Percentiles rank a stretch among this genome's conserved stretches.
Evolutionary conservation across 2,797 vertebrate genomes (phyloP).

Genomic region (Zalophus californianus): DNA sequence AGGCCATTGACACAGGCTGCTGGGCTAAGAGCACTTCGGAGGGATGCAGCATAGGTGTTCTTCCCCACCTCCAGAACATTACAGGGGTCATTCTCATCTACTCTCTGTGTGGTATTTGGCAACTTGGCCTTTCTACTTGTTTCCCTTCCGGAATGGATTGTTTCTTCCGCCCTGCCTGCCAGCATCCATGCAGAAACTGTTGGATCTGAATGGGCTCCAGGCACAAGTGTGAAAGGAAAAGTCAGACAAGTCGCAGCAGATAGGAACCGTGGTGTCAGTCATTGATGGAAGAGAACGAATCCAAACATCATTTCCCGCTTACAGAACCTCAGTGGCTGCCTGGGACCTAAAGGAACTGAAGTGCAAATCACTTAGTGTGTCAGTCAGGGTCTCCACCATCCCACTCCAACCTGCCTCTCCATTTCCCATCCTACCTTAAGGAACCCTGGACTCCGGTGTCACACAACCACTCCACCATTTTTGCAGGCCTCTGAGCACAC

Average conservation of each 20-base stretch:
- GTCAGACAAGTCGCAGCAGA: background rate
- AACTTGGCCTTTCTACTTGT: background rate
- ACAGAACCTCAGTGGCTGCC: background rate
- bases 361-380: background rate
- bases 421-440: background rate
- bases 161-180: background rate
- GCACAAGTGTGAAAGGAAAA: slow-evolving; percentile 5
- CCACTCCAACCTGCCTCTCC: background rate
- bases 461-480: background rate
- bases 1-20: background rate
- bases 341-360: background rate
- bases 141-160: background rate
- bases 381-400: background rate
- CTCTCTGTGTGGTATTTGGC: background rate
- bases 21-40: background rate
- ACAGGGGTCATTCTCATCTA: background rate
- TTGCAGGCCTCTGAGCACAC: background rate
- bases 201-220: background rate
- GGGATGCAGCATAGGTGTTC: background rate
- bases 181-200: background rate
- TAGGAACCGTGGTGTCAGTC: background rate
- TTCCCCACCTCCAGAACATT: background rate
- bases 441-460: background rate
- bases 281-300: background rate
- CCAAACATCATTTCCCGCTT: background rate